These are phyloP conservation scores for Microctonus brassicae DNA, from an alignment of 2,888 invertebrate genomes.

Conservation along the genomic window DNA sequence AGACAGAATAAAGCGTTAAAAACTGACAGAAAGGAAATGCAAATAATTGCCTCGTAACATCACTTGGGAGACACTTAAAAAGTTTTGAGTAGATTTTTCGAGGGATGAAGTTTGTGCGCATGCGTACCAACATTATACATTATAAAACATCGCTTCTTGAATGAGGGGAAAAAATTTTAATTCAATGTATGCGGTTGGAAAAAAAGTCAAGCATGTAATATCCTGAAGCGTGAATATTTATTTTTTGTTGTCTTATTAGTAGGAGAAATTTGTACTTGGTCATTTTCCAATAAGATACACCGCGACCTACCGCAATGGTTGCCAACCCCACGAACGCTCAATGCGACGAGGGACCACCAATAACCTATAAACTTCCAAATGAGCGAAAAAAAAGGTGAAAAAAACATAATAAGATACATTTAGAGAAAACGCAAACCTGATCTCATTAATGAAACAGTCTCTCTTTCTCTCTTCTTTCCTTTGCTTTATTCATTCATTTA, in stretches of 20 bases:
- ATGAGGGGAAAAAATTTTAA: slow-evolving; percentile 39
- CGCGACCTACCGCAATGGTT: slow-evolving; percentile 53
- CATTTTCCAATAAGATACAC: slow-evolving; percentile 33
- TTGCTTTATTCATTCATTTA: too few relatives aligned
- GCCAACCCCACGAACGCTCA: not conserved
- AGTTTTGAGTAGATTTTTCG: slow-evolving; percentile 61
- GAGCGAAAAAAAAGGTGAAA: too few relatives aligned
- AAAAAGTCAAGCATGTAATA: too few relatives aligned
- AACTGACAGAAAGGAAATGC: slow-evolving; percentile 54
- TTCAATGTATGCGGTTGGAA: too few relatives aligned
- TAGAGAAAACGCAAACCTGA: slow-evolving; percentile 5
- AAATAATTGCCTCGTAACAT: slow-evolving; percentile 62
- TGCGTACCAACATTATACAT: slow-evolving; percentile 53
- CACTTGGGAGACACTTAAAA: slow-evolving; percentile 61
- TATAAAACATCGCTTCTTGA: slow-evolving; percentile 48
- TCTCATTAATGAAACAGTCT: slow-evolving; percentile 13
- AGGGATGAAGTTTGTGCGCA: slow-evolving; percentile 23
- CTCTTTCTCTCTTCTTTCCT: too few relatives aligned
- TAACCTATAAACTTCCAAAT: slow-evolving; percentile 43
- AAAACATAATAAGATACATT: too few relatives aligned
- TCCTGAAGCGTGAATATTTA: not conserved
- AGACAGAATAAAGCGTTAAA: slow-evolving; percentile 36
- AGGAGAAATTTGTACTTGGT: not conserved
- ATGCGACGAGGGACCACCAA: slow-evolving; percentile 32
- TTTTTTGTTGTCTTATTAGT: not conserved